Conservation (phyloP, 2,888 invertebrate genomes). For the Cosmia trapezina region DNA sequence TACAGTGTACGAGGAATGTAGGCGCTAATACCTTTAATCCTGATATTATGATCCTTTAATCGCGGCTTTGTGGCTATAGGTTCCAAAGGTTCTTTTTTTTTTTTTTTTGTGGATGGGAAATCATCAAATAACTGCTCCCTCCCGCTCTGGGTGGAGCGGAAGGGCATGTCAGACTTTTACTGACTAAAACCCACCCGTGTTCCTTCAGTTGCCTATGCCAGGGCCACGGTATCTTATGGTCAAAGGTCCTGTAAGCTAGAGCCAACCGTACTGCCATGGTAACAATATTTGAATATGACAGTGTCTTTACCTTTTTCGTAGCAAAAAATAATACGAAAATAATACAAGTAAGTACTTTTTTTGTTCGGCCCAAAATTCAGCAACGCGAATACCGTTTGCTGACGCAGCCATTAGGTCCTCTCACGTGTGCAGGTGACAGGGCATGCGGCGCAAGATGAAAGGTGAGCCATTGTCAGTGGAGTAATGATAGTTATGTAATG, state of each 20-base stretch:
- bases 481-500: neutral
- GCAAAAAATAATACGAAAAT: neutral
- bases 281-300: neutral
- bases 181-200: too few relatives aligned
- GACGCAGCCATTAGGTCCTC: too few relatives aligned
- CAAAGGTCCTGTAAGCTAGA: conserved; percentile 4
- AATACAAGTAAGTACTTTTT: neutral
- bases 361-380: neutral
- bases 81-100: too few relatives aligned
- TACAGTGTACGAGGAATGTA: conserved; percentile 15
- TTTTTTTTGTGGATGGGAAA: too few relatives aligned
- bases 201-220: too few relatives aligned
- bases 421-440: too few relatives aligned
- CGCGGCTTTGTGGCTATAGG: neutral
- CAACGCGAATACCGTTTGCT: neutral
- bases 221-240: too few relatives aligned
- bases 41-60: conserved; percentile 28
- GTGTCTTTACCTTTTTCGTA: too few relatives aligned
- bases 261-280: neutral
- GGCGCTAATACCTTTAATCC: conserved; percentile 22
- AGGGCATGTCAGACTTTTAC: too few relatives aligned
- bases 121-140: too few relatives aligned
- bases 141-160: too few relatives aligned
- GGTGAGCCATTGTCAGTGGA: neutral
- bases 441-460: neutral